Evolutionary conservation across 2,888 invertebrate species (phyloP), one percentile per base, ranked within the genome.

Genomic region (Tenodera sinensis): DNA sequence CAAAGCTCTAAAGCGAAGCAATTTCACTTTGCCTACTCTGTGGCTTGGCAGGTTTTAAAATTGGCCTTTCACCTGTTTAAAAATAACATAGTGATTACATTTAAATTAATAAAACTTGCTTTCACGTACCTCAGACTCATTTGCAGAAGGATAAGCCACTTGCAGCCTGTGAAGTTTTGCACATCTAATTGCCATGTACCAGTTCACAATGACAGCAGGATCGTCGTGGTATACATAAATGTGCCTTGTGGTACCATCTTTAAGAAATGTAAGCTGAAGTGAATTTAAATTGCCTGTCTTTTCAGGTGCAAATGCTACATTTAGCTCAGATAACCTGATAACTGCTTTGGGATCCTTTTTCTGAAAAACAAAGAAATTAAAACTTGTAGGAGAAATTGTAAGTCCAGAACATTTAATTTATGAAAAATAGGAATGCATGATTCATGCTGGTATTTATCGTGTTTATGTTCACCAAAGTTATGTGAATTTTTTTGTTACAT

Each of bases 181-280:
- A 92, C 97, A 97, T 89, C 98, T 94, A 91, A 97, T 97, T 47
- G 97, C 96, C 93, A 96, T 95, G 93, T 96, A 97, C 98, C 98
- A 98, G 93, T 97, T 97, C 83, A 96, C 97, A 90, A 98, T 97
- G 87, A 96, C 96, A 94, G 98, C 97, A 1, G 97, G 95, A 91
- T 97, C 97, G 91, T 98, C 97, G 91, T 98, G 97, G 92, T 97
- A 97, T 0, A 98, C 96, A 93, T 96, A 98, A 91, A 98, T 96
- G 92, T 98, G 98, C 90, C 98, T 94, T 1, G 98, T 98, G 4
- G 96, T 95, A 0, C 97, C 97, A 90, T 97, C 97, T 92, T 97
- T 97, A 93, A 97, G 95, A 92, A 96, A 98, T 0, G 97, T 97
- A 83, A 98, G 93, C 94, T 98, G 98, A 93, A 98, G 94, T 15